These are phyloP conservation scores for Triops cancriformis DNA, from an alignment of 1,140 invertebrate genomes.

Conservation along the genomic window DNA sequence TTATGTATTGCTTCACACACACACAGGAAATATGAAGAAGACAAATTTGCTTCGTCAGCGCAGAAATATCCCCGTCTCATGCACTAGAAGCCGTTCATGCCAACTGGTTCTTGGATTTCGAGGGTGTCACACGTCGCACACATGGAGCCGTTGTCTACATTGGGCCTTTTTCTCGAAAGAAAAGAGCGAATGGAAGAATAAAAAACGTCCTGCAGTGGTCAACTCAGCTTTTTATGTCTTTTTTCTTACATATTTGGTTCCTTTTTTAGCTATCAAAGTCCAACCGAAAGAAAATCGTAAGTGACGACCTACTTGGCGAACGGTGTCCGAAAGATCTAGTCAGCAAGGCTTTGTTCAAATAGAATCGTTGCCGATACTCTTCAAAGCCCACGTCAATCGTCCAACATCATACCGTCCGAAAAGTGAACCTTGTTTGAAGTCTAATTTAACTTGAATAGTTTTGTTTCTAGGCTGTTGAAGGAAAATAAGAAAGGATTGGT, in stretches of 20 bases:
- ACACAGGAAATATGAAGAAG: not conserved
- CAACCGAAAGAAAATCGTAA: not conserved
- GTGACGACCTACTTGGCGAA: not conserved
- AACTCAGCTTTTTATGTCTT: not conserved
- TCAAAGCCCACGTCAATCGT: no score
- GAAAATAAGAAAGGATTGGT: no score
- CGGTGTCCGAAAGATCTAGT: not conserved
- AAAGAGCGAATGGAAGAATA: not conserved
- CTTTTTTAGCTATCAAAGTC: not conserved
- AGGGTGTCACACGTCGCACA: constrained; percentile 4
- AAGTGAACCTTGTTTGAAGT: no score
- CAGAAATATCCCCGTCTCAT: not conserved
- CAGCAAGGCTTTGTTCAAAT: constrained; percentile 4
- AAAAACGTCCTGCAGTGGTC: not conserved
- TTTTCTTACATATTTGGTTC: not conserved
- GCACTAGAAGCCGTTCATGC: not conserved
- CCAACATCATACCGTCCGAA: no score
- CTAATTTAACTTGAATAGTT: no score
- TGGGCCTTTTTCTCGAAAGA: no score
- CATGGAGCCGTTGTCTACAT: not conserved
- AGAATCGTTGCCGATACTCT: not conserved
- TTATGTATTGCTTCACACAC: no score
- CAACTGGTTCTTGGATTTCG: not conserved
- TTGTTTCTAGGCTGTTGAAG: no score
- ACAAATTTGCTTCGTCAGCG: constrained; percentile 13